Conservation (phyloP, 2,797 vertebrate genomes). For the Malacoraja senta region DNA sequence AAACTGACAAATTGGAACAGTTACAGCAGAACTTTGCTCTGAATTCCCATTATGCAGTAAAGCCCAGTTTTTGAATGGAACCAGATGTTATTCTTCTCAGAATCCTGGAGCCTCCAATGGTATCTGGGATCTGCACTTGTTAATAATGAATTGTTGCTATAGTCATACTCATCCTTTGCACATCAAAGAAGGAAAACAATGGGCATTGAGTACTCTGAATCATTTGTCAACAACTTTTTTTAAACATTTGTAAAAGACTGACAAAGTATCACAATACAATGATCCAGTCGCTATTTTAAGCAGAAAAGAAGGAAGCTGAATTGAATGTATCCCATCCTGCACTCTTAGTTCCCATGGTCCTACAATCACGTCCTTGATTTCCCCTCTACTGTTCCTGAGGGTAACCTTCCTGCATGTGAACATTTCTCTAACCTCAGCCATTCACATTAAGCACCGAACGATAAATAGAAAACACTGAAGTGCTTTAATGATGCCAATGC, state of each 20-base stretch:
- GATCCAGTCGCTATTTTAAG: slow-evolving; percentile 86
- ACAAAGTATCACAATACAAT: slow-evolving; percentile 84
- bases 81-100: slow-evolving; percentile 18
- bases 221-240: slow-evolving; percentile 75
- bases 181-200: slow-evolving; percentile 80
- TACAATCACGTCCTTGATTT: slow-evolving; percentile 83
- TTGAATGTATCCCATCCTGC: slow-evolving; percentile 99
- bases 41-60: slow-evolving; percentile 1
- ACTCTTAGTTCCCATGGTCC: slow-evolving; percentile 95
- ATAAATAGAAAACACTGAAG: slow-evolving; percentile 27
- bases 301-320: slow-evolving; percentile 83
- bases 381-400: slow-evolving; percentile 59
- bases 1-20: not conserved
- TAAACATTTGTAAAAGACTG: slow-evolving; percentile 77
- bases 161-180: slow-evolving; percentile 74
- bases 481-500: not conserved
- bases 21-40: not conserved
- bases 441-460: not conserved
- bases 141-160: slow-evolving; percentile 28
- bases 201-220: slow-evolving; percentile 72
- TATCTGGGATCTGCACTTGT: slow-evolving; percentile 32
- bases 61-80: slow-evolving; percentile 19
- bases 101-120: slow-evolving; percentile 20
- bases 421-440: slow-evolving; percentile 46
- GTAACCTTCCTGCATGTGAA: slow-evolving; percentile 68